Conservation (phyloP, 2,888 invertebrate genomes). For the Trachelus stipa region DNA sequence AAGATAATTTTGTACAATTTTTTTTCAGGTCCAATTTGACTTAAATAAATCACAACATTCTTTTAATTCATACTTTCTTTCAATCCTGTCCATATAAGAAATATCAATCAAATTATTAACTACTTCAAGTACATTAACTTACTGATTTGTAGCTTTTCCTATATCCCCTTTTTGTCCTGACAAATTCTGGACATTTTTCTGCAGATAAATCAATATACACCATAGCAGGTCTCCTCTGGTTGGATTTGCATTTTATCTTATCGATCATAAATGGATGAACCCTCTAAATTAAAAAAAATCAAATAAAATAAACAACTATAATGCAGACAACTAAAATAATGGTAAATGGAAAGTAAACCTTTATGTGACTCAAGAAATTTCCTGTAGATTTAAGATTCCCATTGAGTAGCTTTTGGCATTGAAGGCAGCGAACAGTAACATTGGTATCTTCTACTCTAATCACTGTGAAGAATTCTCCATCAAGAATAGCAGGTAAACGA, state of each 20-base stretch:
- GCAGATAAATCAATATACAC: conserved; percentile 58
- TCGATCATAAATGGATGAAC: conserved; percentile 62
- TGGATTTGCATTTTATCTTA: conserved; percentile 63
- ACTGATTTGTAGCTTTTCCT: conserved; percentile 56
- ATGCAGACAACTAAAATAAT: neutral
- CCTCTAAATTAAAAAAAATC: conserved; percentile 47
- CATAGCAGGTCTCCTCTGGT: conserved; percentile 62
- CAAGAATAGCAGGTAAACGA: conserved; percentile 61
- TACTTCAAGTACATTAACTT: conserved; percentile 8
- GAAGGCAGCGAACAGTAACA: conserved; percentile 61
- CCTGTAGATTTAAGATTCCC: conserved; percentile 65
- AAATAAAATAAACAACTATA: conserved; percentile 18
- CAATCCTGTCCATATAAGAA: neutral
- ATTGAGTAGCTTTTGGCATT: conserved; percentile 61
- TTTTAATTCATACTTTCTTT: neutral
- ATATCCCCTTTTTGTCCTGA: conserved; percentile 55
- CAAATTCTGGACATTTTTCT: conserved; percentile 54
- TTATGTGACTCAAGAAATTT: conserved; percentile 64
- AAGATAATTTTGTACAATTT: neutral
- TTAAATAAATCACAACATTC: neutral
- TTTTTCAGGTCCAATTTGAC: neutral
- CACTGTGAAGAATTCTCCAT: conserved; percentile 62
- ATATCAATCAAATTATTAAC: neutral
- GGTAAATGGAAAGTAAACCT: conserved; percentile 40
- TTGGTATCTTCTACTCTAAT: conserved; percentile 63